phyloP scores from a whole-genome alignment of 1,140 invertebrate species.

The Diabrotica undecimpunctata region DNA sequence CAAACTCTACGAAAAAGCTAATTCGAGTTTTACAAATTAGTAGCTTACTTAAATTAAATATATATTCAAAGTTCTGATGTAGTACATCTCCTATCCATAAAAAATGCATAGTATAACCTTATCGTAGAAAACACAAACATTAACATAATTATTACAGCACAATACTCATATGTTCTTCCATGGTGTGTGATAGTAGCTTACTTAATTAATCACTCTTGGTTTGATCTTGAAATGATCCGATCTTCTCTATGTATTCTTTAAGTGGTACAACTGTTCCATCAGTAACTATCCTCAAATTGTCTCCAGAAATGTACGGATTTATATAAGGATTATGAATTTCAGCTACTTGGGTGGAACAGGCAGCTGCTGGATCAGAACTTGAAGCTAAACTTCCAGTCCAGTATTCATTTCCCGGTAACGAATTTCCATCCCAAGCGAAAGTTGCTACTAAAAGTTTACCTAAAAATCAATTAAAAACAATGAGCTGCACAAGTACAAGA shows the following conservation, averaged over 20 bases:
- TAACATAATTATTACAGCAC: too few species aligned
- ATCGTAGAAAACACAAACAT: too few species aligned
- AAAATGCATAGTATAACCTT: too few species aligned
- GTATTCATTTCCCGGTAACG: constrained; percentile 61
- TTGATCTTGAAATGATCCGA: not conserved
- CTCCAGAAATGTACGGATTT: constrained; percentile 41
- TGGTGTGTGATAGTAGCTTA: not conserved
- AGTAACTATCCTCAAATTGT: constrained; percentile 32
- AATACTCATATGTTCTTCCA: not conserved
- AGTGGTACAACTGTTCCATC: constrained; percentile 12
- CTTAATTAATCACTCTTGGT: too few species aligned
- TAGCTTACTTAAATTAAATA: not conserved
- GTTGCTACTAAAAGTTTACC: constrained; percentile 60
- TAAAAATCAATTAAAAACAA: constrained; percentile 11
- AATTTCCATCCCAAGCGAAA: constrained; percentile 66
- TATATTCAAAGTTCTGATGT: too few species aligned
- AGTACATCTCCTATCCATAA: too few species aligned
- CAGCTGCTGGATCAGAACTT: constrained; percentile 62
- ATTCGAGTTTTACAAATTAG: too few species aligned
- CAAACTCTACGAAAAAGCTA: too few species aligned
- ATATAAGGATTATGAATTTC: constrained; percentile 59
- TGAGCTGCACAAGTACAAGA: too few species aligned
- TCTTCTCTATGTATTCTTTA: constrained; percentile 8
- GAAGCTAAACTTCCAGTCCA: constrained; percentile 48
- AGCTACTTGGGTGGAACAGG: constrained; percentile 55